Evolutionary conservation across 1,140 invertebrate species (phyloP).

Genomic region (Ceratosolen solmsi): DNA sequence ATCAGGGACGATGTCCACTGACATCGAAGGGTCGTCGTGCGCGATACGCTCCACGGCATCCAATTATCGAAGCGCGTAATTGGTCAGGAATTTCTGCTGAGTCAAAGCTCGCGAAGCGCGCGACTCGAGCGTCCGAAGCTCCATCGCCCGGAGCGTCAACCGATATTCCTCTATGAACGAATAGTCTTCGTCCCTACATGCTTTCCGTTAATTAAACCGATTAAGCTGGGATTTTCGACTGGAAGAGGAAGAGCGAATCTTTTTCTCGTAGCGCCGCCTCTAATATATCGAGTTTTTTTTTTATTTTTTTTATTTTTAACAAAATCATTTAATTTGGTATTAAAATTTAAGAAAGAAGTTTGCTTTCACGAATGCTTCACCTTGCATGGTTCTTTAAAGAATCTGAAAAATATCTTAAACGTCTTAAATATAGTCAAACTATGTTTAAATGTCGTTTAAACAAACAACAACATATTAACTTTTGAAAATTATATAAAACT

Average conservation of each 20-base stretch:
- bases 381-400: too few species aligned
- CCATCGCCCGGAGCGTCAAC: constrained; percentile 51
- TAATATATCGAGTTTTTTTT: too few species aligned
- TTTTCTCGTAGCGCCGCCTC: too few species aligned
- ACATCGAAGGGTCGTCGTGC: constrained; percentile 48
- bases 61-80: constrained; percentile 68
- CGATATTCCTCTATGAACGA: constrained; percentile 40
- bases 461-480: too few species aligned
- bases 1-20: constrained; percentile 48
- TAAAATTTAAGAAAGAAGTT: too few species aligned
- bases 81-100: constrained; percentile 67
- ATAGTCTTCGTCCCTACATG: constrained; percentile 44
- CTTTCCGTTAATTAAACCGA: constrained; percentile 64
- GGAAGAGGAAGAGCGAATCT: background rate
- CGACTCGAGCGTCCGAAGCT: background rate
- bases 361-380: too few species aligned
- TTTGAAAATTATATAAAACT: too few species aligned
- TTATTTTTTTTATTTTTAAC: too few species aligned
- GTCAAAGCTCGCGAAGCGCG: constrained; percentile 44
- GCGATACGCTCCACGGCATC: constrained; percentile 66
- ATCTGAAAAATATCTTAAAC: too few species aligned
- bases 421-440: too few species aligned
- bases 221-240: constrained; percentile 56
- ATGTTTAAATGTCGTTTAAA: too few species aligned
- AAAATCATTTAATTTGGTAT: too few species aligned